A percentile compares a stretch with the other conserved stretches of the same genome.
Conservation (phyloP, 1,140 invertebrate genomes). For the Sogatella furcifera region DNA sequence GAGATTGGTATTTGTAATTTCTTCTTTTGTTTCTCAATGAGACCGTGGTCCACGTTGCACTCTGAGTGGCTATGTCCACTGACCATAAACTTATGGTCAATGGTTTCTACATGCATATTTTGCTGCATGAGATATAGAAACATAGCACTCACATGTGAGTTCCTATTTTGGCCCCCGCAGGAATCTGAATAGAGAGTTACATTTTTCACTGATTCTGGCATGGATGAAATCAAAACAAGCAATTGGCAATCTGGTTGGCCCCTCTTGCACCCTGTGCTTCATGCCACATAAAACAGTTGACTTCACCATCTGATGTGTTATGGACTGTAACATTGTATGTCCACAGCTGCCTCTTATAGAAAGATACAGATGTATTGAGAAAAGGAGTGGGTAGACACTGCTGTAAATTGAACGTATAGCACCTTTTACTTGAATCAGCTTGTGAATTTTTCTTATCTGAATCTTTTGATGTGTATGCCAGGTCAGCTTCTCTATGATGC, state of each 20-base stretch:
- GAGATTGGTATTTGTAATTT: constrained; percentile 16
- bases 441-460: too few species aligned
- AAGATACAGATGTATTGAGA: too few species aligned
- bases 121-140: constrained; percentile 14
- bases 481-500: too few species aligned
- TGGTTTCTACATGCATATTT: background rate
- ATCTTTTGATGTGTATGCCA: too few species aligned
- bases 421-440: too few species aligned
- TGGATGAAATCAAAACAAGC: too few species aligned
- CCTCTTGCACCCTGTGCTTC: constrained; percentile 28
- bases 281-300: constrained; percentile 29
- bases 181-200: constrained; percentile 30
- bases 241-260: constrained; percentile 27
- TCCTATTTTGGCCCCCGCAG: constrained; percentile 31
- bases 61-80: constrained; percentile 19
- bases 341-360: too few species aligned
- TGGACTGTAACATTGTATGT: too few species aligned
- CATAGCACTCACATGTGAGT: constrained; percentile 23
- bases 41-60: constrained; percentile 25
- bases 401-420: too few species aligned
- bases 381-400: too few species aligned
- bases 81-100: background rate
- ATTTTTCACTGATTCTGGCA: too few species aligned
- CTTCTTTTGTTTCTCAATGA: constrained; percentile 28
- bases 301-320: too few species aligned